Conservation (phyloP, 2,113 vertebrate species). For the Myotis davidii region DNA sequence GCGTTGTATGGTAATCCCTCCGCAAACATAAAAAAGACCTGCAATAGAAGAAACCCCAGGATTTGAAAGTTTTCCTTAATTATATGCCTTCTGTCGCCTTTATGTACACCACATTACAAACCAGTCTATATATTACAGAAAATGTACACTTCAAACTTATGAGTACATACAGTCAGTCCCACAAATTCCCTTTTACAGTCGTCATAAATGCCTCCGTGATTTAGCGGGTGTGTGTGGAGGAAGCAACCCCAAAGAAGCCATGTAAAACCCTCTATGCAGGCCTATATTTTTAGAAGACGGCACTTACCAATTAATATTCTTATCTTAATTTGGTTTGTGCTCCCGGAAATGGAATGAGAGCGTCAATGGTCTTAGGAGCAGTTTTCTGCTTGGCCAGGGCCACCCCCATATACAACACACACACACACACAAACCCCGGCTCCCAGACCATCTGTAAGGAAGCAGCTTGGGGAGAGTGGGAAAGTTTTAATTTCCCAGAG, state of each 20-base stretch:
- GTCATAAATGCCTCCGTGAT: conserved; percentile 68
- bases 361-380: conserved; percentile 48
- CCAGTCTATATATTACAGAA: conserved; percentile 40
- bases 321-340: conserved; percentile 59
- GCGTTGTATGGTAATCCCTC: background rate
- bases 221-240: conserved; percentile 11
- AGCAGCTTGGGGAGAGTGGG: conserved; percentile 71
- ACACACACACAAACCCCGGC: conserved; percentile 69
- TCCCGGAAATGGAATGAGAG: conserved; percentile 65
- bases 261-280: conserved; percentile 33
- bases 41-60: conserved; percentile 31
- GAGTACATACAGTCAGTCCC: conserved; percentile 15
- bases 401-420: conserved; percentile 29
- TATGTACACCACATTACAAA: conserved; percentile 55
- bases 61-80: conserved; percentile 71
- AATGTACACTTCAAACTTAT: conserved; percentile 35
- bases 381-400: conserved; percentile 55
- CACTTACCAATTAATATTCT: conserved; percentile 55
- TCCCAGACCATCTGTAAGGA: conserved; percentile 79
- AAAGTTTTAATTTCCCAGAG: conserved; percentile 84
- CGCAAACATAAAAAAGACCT: conserved; percentile 56
- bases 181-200: conserved; percentile 61
- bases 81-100: conserved; percentile 65
- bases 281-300: conserved; percentile 20
- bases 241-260: conserved; percentile 33